phyloP scores from a whole-genome alignment of 1,140 invertebrate genomes.

The Odontomachus brunneus region DNA sequence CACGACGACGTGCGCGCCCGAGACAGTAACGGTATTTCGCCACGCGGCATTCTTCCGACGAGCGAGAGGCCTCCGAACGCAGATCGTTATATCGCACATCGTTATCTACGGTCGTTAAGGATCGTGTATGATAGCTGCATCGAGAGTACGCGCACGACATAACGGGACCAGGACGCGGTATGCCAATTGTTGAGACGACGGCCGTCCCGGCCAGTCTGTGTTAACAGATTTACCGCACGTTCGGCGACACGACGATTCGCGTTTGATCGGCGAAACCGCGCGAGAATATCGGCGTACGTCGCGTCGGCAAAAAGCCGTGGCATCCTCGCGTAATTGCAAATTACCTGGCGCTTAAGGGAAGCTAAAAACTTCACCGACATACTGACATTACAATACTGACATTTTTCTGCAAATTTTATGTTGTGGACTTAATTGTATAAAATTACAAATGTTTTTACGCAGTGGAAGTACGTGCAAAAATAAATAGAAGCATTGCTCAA shows the following conservation, averaged over 20 bases:
- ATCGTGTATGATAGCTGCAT: constrained; percentile 62
- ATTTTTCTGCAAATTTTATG: too few relatives aligned
- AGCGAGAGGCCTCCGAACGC: constrained; percentile 69
- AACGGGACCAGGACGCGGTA: constrained; percentile 66
- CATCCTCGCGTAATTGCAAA: constrained; percentile 6
- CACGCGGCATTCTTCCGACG: constrained; percentile 63
- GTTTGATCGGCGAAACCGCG: not conserved
- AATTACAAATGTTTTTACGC: too few relatives aligned
- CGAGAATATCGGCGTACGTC: not conserved
- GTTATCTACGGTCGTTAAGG: constrained; percentile 77
- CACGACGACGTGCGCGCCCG: not conserved
- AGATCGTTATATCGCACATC: constrained; percentile 79
- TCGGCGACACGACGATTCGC: constrained; percentile 5
- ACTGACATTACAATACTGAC: too few relatives aligned
- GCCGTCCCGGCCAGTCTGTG: constrained; percentile 4
- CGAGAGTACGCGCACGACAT: constrained; percentile 61
- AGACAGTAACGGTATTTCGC: constrained; percentile 65
- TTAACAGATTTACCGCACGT: constrained; percentile 61
- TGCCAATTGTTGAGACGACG: constrained; percentile 69
- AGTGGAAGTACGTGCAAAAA: too few relatives aligned
- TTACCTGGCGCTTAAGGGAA: not conserved
- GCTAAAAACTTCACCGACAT: too few relatives aligned
- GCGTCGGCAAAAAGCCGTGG: not conserved
- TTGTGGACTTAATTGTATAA: too few relatives aligned
- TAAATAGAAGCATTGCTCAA: too few relatives aligned